These are phyloP conservation scores for Morelia viridis DNA, from an alignment of 2,797 vertebrate species.

Conservation along the genomic window DNA sequence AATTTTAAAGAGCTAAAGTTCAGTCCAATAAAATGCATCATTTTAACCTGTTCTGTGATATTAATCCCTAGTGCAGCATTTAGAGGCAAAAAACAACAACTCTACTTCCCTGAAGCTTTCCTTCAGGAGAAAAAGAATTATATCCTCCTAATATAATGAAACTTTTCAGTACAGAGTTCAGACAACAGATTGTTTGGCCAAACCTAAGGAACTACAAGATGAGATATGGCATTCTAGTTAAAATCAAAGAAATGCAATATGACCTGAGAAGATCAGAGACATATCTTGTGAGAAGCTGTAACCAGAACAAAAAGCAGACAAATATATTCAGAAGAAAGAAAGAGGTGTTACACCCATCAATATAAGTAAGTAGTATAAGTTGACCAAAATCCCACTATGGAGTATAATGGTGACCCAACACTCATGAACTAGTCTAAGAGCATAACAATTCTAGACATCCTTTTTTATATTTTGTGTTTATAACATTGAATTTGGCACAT, in stretches of 20 bases:
- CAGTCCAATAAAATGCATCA: constrained; percentile 30
- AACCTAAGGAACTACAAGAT: constrained; percentile 19
- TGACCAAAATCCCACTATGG: constrained; percentile 40
- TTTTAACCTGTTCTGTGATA: constrained; percentile 26
- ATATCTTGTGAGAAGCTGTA: constrained; percentile 39
- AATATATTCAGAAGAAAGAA: constrained; percentile 41
- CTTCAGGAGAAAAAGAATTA: constrained; percentile 18
- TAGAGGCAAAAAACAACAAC: not conserved
- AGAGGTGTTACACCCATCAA: constrained; percentile 45
- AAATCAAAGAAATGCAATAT: constrained; percentile 36
- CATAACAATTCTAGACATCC: constrained; percentile 37
- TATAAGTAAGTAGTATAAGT: constrained; percentile 43
- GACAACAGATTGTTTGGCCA: constrained; percentile 8
- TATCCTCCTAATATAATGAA: constrained; percentile 17
- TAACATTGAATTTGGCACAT: constrained; percentile 30
- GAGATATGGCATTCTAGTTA: constrained; percentile 16
- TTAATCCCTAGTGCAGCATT: constrained; percentile 2
- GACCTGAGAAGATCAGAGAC: constrained; percentile 17
- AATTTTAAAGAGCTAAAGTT: constrained; percentile 41
- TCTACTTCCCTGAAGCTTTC: not conserved
- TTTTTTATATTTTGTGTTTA: constrained; percentile 58
- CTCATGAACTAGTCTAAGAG: constrained; percentile 16
- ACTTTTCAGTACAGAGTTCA: constrained; percentile 7
- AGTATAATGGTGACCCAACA: constrained; percentile 31
- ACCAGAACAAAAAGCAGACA: constrained; percentile 23